A percentile compares a stretch with the other conserved stretches of the same genome.
phyloP scores from a whole-genome alignment of 2,888 invertebrate genomes.

The Gastrophysa polygoni region DNA sequence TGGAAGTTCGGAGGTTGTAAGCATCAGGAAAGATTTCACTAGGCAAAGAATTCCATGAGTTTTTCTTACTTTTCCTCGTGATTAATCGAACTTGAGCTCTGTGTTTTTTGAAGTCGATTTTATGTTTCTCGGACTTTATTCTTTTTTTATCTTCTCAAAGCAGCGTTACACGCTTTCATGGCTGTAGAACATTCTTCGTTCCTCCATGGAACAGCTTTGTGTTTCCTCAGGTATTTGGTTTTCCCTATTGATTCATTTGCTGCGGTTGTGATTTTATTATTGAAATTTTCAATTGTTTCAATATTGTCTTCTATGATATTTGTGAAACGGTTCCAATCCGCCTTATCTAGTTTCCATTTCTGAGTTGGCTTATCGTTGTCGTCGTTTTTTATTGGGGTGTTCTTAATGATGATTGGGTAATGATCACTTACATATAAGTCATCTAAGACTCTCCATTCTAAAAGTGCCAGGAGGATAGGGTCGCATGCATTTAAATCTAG shows the following conservation, averaged over 20 bases:
- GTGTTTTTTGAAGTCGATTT: neutral
- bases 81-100: constrained; percentile 2
- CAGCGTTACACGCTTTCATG: constrained; percentile 4
- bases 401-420: neutral
- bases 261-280: neutral
- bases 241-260: constrained; percentile 1
- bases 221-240: neutral
- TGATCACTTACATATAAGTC: constrained; percentile 4
- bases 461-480: neutral
- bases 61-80: constrained; percentile 2
- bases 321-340: neutral
- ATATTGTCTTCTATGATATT: constrained; percentile 1
- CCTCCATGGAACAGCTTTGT: constrained; percentile 6
- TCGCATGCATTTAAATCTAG: constrained; percentile 2
- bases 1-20: too few relatives aligned
- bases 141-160: neutral
- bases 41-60: too few relatives aligned
- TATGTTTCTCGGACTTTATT: neutral
- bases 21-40: too few relatives aligned
- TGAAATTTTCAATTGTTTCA: neutral
- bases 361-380: neutral
- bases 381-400: neutral
- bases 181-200: constrained; percentile 2
- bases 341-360: constrained; percentile 1
- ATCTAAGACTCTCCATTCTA: constrained; percentile 1